Evolutionary conservation across 2,888 invertebrate species (phyloP), one percentile per base, ranked within the genome.

Genomic region (Erebia ligea): DNA sequence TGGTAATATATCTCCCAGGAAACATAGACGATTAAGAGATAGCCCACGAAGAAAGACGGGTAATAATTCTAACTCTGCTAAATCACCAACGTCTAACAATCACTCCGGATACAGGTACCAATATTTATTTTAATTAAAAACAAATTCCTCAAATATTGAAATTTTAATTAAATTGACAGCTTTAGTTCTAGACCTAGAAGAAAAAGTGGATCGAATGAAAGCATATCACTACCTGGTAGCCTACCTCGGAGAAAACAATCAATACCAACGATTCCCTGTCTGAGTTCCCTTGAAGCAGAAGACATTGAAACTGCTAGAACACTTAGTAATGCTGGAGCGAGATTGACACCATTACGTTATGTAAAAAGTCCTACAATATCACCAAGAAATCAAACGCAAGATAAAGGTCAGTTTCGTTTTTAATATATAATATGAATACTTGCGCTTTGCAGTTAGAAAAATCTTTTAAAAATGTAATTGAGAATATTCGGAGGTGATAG

Each of bases 1-100:
- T 75, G 94, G 94, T 59, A 93, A 90, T 79, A 79, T 92, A 74
- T 95, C 95, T 13, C 94, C 95, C 59, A 94, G 95, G 75, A 95
- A 95, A 85, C 92, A 93, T 74, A 94, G 95, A 79, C 94, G 96
- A 72, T 89, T 94, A 69, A 91, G 95, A 71, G 96, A 96, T 73
- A 95, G 95, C 80, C 95, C 95, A 1, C 86, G 96, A 79, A 93
- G 96, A 81, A 96, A 96, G 87, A 95, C 95, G 42, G 88, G 87
- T n/a, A 87, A 94, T 73, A 93, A 92, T 77, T 91, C 93, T 61
- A 86, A 87, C 68, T 85, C 87, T 68, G 94, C 94, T 0, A 94
- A 95, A 82, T 95, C 95, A 58, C 95, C 95, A 11, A 93, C 88
- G 62, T 76, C 82, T 19, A 89, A 82, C 73, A 94, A 91, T 73